A percentile compares a stretch with the other conserved stretches of the same genome.
Conservation (phyloP, 2,888 invertebrate species). For the Lochmaea capreae region DNA sequence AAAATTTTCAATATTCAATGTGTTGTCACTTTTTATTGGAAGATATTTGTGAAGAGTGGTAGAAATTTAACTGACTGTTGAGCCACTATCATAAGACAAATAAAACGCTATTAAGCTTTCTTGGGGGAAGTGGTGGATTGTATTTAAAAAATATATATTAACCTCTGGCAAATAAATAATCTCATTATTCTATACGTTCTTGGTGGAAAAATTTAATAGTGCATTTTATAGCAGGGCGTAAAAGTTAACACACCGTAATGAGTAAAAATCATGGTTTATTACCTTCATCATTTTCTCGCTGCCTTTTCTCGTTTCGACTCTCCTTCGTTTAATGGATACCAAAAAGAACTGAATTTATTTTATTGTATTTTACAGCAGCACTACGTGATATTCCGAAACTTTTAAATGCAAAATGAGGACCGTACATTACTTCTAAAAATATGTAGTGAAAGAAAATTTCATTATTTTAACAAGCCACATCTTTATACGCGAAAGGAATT, state of each 20-base stretch:
- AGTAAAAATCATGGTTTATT: conserved; percentile 5
- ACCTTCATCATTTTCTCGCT: conserved; percentile 7
- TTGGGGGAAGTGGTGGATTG: not conserved
- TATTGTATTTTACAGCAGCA: conserved; percentile 2
- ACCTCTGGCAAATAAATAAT: not conserved
- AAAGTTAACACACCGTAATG: not conserved
- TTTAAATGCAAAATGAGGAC: not conserved
- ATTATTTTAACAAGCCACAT: not conserved
- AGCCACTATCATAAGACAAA: no score
- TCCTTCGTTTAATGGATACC: conserved; percentile 7
- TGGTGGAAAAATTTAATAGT: conserved; percentile 4
- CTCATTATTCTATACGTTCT: not conserved
- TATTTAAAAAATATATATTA: not conserved
- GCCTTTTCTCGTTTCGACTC: not conserved
- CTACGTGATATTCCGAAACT: conserved; percentile 11
- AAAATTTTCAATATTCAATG: no score
- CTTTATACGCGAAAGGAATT: no score
- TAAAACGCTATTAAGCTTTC: not conserved
- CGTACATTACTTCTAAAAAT: not conserved
- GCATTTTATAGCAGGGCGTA: not conserved
- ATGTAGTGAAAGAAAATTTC: not conserved
- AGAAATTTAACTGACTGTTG: no score
- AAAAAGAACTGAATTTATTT: conserved; percentile 16
- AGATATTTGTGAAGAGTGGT: no score
- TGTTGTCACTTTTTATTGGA: no score